These are phyloP conservation scores for Cavia aperea DNA, from an alignment of 2,113 vertebrate species.

Conservation along the genomic window DNA sequence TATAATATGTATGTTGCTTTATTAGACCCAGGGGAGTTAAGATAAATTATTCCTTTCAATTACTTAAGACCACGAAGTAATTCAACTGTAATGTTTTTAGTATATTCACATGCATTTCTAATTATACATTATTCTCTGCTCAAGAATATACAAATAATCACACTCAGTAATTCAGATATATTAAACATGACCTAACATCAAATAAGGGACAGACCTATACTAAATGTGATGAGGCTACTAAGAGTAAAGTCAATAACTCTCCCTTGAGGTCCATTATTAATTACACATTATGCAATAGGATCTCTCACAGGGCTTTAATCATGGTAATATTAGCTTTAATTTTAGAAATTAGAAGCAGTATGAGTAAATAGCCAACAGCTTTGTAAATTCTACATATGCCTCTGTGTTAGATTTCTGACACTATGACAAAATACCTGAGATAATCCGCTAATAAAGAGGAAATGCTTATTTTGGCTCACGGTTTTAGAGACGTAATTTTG, in stretches of 20 bases:
- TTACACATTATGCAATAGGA: not conserved
- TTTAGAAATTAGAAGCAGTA: not conserved
- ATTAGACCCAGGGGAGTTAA: not conserved
- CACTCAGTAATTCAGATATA: constrained; percentile 9
- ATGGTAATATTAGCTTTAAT: not conserved
- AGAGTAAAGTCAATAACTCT: not conserved
- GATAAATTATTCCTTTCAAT: constrained; percentile 21
- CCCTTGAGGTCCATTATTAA: not conserved
- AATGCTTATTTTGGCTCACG: not conserved
- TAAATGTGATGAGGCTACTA: not conserved
- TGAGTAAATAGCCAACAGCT: not conserved
- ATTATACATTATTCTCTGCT: not conserved
- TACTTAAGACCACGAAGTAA: constrained; percentile 24
- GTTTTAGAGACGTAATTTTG: not conserved
- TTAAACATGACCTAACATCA: not conserved
- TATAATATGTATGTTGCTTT: not conserved
- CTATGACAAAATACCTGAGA: not conserved
- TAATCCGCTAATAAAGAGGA: not conserved
- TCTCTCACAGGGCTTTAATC: not conserved
- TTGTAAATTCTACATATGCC: not conserved
- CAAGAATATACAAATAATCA: not conserved
- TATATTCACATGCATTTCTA: constrained; percentile 1
- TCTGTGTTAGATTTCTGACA: not conserved
- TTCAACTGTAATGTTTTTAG: constrained; percentile 14
- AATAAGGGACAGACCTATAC: not conserved